Base-by-base conservation (phyloP, 2,797 vertebrate genomes). In the Microchirus variegatus region DNA sequence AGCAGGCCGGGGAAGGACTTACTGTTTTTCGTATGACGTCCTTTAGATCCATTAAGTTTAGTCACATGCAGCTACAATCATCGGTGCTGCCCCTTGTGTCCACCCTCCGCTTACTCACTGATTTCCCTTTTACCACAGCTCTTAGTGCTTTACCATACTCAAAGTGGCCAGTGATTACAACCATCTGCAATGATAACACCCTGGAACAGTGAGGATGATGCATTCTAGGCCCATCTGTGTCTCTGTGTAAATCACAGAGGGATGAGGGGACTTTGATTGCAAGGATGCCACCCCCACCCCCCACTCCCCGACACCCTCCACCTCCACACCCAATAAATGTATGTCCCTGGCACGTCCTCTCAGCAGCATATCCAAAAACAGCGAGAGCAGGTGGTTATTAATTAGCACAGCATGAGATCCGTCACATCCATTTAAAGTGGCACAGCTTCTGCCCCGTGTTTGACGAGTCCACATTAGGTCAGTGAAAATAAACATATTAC, bases 171-270 rank as follows among this genome's bases (percentile, higher is more conserved):
- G 63, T 68, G 59, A 81, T 82, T 80, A 80, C 80, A 19, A 53
- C 80, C 82, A 87, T 86, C 78, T 90, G 83, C 14, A 43, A 50
- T n/a, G 59, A 54, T 55, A 67, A 80, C 70, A 63, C 37, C 61
- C 67, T 74, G 75, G 75, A 80, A 80, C 7, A n/a, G 53, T 57
- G 74, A 53, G 54, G 58, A 72, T 78, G 77, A 61, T 52, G 73
- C 67, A 42, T 76, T 54, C 52, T 56, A 42, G 63, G 54, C 76
- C 82, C 78, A 86, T 80, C 77, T 83, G 80, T 73, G 77, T 59
- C 55, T 53, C n/a, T n/a, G n/a, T n/a, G n/a, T n/a, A n/a, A n/a
- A n/a, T n/a, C n/a, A n/a, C n/a, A n/a, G n/a, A n/a, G n/a, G n/a
- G n/a, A n/a, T n/a, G n/a, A n/a, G n/a, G n/a, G n/a, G n/a, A n/a